Evolutionary conservation across 2,113 vertebrate genomes (phyloP).

Genomic region (Donacobius atricapilla): DNA sequence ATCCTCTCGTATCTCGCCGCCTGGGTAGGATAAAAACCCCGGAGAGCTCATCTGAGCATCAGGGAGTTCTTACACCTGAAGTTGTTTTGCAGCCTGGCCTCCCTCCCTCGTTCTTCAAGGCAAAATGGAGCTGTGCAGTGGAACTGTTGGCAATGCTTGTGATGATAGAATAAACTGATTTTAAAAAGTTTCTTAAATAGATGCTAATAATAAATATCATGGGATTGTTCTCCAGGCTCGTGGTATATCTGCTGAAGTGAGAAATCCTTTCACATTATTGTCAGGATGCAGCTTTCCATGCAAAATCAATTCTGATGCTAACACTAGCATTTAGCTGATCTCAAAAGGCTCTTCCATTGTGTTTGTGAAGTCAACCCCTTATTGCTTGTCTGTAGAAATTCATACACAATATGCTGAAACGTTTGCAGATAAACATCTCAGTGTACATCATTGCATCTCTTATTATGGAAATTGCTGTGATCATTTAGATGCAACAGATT

Average conservation of each 20-base stretch:
- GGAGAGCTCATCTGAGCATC: background rate
- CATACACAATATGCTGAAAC: background rate
- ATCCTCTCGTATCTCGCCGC: background rate
- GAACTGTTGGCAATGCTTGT: background rate
- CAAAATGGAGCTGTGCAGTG: background rate
- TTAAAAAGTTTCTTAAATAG: background rate
- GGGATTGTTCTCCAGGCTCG: background rate
- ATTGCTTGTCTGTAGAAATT: conserved; percentile 6
- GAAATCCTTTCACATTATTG: background rate
- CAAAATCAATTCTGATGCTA: conserved; percentile 41
- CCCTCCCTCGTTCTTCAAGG: background rate
- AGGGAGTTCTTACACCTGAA: background rate
- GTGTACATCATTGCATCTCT: background rate
- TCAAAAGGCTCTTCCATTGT: conserved; percentile 6
- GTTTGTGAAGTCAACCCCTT: conserved; percentile 8
- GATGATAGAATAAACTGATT: background rate
- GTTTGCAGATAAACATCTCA: conserved; percentile 20
- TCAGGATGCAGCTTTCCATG: background rate
- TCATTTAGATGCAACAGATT: conserved; percentile 10
- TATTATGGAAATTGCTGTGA: conserved; percentile 15
- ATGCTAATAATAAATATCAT: background rate
- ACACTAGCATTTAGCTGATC: background rate
- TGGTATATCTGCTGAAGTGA: background rate
- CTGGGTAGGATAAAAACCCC: background rate
- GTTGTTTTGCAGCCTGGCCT: background rate